A percentile compares a stretch with the other conserved stretches of the same genome.
Evolutionary conservation across 2,113 vertebrate species (phyloP).

Genomic region (Pelobates fuscus): DNA sequence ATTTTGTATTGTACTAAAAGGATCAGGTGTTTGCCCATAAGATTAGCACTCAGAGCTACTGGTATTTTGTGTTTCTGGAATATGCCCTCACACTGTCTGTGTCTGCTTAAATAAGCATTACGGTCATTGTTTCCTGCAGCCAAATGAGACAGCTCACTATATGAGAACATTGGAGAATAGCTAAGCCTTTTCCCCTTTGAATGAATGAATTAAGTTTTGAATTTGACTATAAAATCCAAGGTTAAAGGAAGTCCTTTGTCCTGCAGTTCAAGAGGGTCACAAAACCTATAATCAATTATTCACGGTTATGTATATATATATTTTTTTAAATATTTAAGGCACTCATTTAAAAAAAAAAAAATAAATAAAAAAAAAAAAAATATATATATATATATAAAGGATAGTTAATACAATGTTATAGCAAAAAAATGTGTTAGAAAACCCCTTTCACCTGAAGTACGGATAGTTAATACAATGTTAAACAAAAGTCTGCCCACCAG

Average conservation of each 20-base stretch:
- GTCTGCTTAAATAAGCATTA: slow-evolving; percentile 81
- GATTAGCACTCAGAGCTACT: slow-evolving; percentile 65
- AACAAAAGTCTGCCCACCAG: too few species aligned
- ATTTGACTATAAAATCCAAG: slow-evolving; percentile 53
- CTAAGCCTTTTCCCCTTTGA: slow-evolving; percentile 52
- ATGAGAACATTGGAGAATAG: slow-evolving; percentile 51
- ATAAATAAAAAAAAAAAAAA: too few species aligned
- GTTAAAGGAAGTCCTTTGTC: slow-evolving; percentile 36
- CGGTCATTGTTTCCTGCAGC: slow-evolving; percentile 68
- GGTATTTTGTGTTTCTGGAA: slow-evolving; percentile 56
- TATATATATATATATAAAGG: too few species aligned
- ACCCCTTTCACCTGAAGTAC: too few species aligned
- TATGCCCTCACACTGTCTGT: slow-evolving; percentile 71
- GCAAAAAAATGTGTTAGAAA: too few species aligned
- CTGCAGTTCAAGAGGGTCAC: background rate
- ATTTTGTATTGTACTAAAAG: slow-evolving; percentile 70
- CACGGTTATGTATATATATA: too few species aligned
- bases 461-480: too few species aligned
- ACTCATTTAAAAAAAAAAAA: too few species aligned
- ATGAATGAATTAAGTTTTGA: slow-evolving; percentile 55
- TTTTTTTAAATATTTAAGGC: too few species aligned
- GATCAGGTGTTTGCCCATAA: slow-evolving; percentile 80
- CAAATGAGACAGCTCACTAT: slow-evolving; percentile 66
- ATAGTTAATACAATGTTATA: too few species aligned
- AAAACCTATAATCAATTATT: too few species aligned